Evolutionary conservation across 2,113 vertebrate species (phyloP), one percentile per base, ranked within the genome.

Genomic region (Stomatorhinus ivindoensis): DNA sequence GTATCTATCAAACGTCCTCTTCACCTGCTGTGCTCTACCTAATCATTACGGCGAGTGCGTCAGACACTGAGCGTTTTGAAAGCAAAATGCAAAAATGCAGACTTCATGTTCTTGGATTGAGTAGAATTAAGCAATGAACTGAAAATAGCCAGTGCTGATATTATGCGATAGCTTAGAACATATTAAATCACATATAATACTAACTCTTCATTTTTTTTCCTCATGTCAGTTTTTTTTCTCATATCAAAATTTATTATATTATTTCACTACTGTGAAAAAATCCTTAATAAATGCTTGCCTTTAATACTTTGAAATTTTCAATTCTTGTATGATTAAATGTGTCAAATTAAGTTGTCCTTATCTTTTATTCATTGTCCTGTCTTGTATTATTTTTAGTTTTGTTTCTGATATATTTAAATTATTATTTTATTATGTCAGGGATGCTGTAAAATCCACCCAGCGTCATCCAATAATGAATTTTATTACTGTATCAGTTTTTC

Each of bases 121-220:
- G 21, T 69, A 90, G 92, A 90, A 87, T 89, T 90, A 92, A 73
- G 87, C 90, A 89, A 50, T 87, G 53, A 88, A 42, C 89, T 92
- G 92, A 94, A 91, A 92, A 90, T 92, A 94, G 92, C 92, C 93
- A 92, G 93, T 91, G 90, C 94, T 39, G 91, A 89, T 93, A 93
- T 91, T 93, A 92, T 91, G 90, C 89, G 87, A 93, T 92, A 90
- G 87, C 92, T 94, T 92, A 91, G 89, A 92, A 92, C 92, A 92
- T 90, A 92, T 93, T 92, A 91, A 91, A 92, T 92, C 91, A 87
- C 89, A 90, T 85, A 93, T 92, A 93, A 91, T 92, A 92, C 91
- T 93, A 42, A n/a, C 42, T 46, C 7, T 46, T 15, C 13, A 27
- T 76, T 76, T 76, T 19, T 17, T 76, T 76, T 39, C 69, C 13